Evolutionary conservation across 2,113 vertebrate species (phyloP), one percentile per base, ranked within the genome.

Genomic region (Prionailurus bengalensis): DNA sequence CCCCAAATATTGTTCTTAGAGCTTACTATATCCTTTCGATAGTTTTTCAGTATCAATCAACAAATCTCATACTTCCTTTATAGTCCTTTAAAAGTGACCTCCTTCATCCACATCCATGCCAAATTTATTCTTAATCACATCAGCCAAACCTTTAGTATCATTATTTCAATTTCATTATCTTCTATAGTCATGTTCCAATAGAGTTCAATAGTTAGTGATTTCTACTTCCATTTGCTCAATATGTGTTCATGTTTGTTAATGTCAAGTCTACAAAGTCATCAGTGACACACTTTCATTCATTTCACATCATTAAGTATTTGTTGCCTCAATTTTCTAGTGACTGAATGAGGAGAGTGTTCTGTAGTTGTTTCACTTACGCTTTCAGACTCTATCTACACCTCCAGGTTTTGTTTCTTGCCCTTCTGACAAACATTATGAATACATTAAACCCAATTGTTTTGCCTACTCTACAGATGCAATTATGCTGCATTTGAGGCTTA

Each of bases 401-500:
- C 0, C 0, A 91, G 45, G 53, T 36, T 76, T 94, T 97, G 21
- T 25, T 93, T 93, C 71, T 94, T 48, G 48, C 25, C 91, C 82
- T 96, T 71, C 27, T 71, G 45, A 87, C 9, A 98, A 74, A 91
- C 92, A 82, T 68, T 89, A 36, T 82, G 65, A 74, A 94, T 97
- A 84, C 1, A 95, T 98, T 97, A 97, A 95, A 27, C 48, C 58
- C 91, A 84, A 73, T 92, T 83, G 88, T 97, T 97, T 96, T 81
- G 66, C 93, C 51, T 95, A 63, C 27, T 87, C 91, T 88, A 82
- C 63, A 88, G 66, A 68, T 48, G 84, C 93, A 94, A 97, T 98
- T 97, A 94, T 27, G 51, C 71, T 84, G 82, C 79, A 71, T 92
- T 96, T 91, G 74, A 53, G 3, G 76, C 93, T 95, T 93, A 89